Evolutionary conservation across 2,888 invertebrate genomes (phyloP), one percentile per base, ranked within the genome.

Genomic region (Ormyrus pomaceus): DNA sequence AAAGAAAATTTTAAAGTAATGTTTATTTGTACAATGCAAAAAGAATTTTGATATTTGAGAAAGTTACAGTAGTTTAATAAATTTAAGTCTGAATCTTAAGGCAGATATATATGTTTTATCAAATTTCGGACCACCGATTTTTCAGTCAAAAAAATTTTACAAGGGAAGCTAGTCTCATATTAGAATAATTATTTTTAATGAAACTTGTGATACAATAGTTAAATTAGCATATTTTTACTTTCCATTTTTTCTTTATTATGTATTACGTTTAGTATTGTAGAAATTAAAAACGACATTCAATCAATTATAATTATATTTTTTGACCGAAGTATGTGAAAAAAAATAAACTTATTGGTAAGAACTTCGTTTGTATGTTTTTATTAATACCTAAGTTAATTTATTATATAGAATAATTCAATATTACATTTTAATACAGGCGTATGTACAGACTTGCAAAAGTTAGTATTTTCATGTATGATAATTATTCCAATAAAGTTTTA

Each of bases 121-220:
- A 6, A 50, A 71, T 45, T 45, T 71, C 34, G 45, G 34, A 2
- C 46, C n/a, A 73, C 56, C 55, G 19, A 51, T 64, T 45, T 19
- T 55, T 73, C 50, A 59, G 19, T 6, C 56, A 56, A 45, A 19
- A 45, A 8, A 55, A 58, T 19, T 51, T 59, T 7, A 13, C 8
- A 59, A 19, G 13, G 19, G 19, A 62, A 70, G 11, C 13, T 62
- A 64, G 62, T 70, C 69, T 77, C 56, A 64, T 53, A 58, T 66
- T 56, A 58, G 59, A 45, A 55, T 65, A 58, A 74, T 75, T 70
- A 77, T 70, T 61, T 76, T 70, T 75, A 68, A 61, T 75, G 64
- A 74, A 64, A 34, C 53, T 64, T 77, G 70, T 77, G 69, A 77
- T 70, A 76, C 13, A 68, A 62, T 76, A 68, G 9, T 55, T 62